Percentiles rank a stretch among this genome's conserved stretches.
These are phyloP conservation scores for Saguinus imperator DNA, from an alignment of 2,113 vertebrate species.

Conservation along the genomic window DNA sequence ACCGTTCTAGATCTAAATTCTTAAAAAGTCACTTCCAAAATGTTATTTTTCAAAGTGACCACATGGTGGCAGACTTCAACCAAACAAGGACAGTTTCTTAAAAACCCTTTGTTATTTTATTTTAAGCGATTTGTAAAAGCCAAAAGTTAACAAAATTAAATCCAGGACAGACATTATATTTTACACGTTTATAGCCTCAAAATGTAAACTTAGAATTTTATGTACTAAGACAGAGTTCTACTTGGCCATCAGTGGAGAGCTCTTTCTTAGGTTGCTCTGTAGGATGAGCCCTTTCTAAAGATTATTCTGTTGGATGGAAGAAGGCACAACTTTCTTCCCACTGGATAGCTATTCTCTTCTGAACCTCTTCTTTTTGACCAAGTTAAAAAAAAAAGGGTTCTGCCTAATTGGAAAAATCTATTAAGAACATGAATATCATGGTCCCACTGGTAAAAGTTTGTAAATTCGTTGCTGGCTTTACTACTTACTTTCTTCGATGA, in stretches of 20 bases:
- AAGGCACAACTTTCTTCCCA: not conserved
- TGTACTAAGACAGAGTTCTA: not conserved
- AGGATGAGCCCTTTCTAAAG: not conserved
- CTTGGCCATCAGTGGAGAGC: not conserved
- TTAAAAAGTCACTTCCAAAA: not conserved
- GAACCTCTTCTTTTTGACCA: not conserved
- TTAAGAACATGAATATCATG: not conserved
- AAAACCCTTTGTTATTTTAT: not conserved
- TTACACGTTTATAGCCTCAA: not conserved
- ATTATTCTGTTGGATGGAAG: not conserved
- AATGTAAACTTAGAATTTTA: not conserved
- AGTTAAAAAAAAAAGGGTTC: not conserved
- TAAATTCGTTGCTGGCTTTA: not conserved
- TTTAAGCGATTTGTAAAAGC: not conserved
- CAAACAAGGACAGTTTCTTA: not conserved
- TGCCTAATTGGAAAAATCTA: not conserved
- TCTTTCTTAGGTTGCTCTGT: not conserved
- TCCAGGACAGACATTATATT: not conserved
- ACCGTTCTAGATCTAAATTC: not conserved
- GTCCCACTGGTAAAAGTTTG: not conserved
- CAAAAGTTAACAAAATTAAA: not conserved
- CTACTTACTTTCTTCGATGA: not conserved
- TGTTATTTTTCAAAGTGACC: constrained; percentile 10
- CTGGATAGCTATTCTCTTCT: not conserved
- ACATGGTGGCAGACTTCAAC: constrained; percentile 59